Base-by-base conservation (phyloP, 2,888 invertebrate genomes). In the Stenodema calcarata region DNA sequence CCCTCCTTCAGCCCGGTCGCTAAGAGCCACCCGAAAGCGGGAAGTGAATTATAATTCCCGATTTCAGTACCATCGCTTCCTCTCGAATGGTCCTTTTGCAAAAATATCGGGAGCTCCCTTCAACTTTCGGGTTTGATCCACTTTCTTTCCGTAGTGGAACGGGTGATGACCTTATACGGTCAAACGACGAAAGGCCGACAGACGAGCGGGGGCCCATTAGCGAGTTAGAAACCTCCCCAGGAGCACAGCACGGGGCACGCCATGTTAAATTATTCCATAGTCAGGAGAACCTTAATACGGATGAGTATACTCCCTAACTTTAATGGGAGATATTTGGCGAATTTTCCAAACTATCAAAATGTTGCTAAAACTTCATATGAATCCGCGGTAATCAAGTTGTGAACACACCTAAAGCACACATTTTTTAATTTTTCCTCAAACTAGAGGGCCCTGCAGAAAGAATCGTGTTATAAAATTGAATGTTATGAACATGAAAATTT, bases 61-160 rank as follows among this genome's bases (percentile, higher is more conserved):
- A 62, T 62, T 62, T 62, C 62, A 50, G 11, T 62, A 23, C 62
- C 62, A 62, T 62, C 62, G 23, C 62, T 62, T 62, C 62, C 62
- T 62, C 62, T 23, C 23, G 23, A 23, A 54, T 23, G 62, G 62
- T 23, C 62, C 62, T 62, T 62, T 62, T 62, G 62, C 6, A 4
- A n/a, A n/a, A 62, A 62, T 62, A 62, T 62, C 23, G 11, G 23
- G 62, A 23, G 62, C 62, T 18, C 18, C 23, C 62, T 7, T 62
- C 62, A 23, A 62, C 62, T 62, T 62, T 62, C 62, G 62, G 62
- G 62, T 62, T 62, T 62, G 62, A 62, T 62, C 78, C 78, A 78
- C 78, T 78, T 78, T 78, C 78, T 44, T 78, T 23, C 18, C 78
- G 78, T 18, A 27, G 78, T 23, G 78, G 44, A 78, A 78, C 78